Evolutionary conservation across 2,888 invertebrate genomes (phyloP), one percentile per base, ranked within the genome.

Genomic region (Aphidius colemani): DNA sequence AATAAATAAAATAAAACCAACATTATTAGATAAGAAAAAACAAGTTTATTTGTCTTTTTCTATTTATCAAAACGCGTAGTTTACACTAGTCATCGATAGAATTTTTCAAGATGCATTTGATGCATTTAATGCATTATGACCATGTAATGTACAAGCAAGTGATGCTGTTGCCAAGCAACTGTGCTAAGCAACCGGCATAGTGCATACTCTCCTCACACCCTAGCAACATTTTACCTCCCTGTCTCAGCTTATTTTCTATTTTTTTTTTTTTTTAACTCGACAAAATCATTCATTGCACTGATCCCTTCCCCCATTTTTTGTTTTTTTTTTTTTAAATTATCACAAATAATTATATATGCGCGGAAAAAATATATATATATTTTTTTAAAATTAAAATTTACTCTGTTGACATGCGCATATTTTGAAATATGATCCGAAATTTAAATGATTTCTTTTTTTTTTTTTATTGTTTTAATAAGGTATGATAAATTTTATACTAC

Each of bases 151-250:
- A 18, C 50, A 44, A 59, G 48, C 30, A 60, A 58, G 63, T 65
- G 76, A 78, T 75, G 77, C 73, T 77, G 78, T 80, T 78, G 78
- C 79, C 68, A 77, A 67, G 79, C 78, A 78, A 79, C 79, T 68
- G 70, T 67, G 73, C 76, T 64, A 73, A 66, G 75, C 75, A 78
- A 78, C 78, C 72, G 74, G 71, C 71, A 73, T 74, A 68, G 67
- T 5, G 71, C 71, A 73, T 74, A 68, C 67, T 5, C 30, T 30
- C 13, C 13, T 66, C 66, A 68, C 68, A 70, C 72, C 74, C 67
- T 73, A 74, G 74, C 75, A 76, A 78, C 76, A 70, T 46, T 46
- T 18, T 39, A 46, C 65, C 61, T 61, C 53, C 64, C 59, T 66
- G 61, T 56, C 44, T 53, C 18, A 45, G 43, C 13, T 50, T 48